Conservation (phyloP, 2,113 vertebrate genomes). For the Engraulis encrasicolus region DNA sequence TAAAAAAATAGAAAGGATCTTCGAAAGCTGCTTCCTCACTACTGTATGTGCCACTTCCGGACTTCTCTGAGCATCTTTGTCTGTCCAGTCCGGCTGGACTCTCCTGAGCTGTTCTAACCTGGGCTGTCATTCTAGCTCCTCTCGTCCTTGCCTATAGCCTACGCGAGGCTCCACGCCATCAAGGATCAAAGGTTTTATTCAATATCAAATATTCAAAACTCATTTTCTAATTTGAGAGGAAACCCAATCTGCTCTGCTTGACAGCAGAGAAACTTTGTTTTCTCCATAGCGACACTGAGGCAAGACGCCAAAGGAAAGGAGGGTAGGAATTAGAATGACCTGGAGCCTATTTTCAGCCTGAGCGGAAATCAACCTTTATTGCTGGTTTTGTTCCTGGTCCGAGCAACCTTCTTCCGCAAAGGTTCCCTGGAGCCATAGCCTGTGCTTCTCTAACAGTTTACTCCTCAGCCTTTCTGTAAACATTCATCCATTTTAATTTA, state of each 20-base stretch:
- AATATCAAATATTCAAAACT: too few species aligned
- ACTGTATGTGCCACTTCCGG: slow-evolving; percentile 39
- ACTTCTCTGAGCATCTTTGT: slow-evolving; percentile 35
- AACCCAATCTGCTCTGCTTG: too few species aligned
- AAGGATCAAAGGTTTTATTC: too few species aligned
- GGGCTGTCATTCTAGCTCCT: too few species aligned
- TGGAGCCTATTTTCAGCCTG: slow-evolving; percentile 51
- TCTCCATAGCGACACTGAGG: too few species aligned
- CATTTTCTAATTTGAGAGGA: too few species aligned
- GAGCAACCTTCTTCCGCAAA: not conserved
- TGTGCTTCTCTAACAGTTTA: not conserved
- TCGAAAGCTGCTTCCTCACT: slow-evolving; percentile 44
- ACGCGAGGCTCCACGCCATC: too few species aligned
- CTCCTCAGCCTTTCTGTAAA: not conserved
- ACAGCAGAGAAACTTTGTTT: too few species aligned
- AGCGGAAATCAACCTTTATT: slow-evolving; percentile 63
- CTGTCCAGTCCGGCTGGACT: slow-evolving; percentile 77
- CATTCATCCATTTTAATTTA: slow-evolving; percentile 34
- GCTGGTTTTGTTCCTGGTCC: slow-evolving; percentile 56
- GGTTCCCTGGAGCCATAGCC: slow-evolving; percentile 3
- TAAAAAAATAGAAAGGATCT: slow-evolving; percentile 54
- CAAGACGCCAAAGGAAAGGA: too few species aligned
- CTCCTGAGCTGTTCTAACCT: slow-evolving; percentile 60
- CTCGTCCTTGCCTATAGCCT: too few species aligned
- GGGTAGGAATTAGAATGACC: too few species aligned